phyloP scores from a whole-genome alignment of 2,888 invertebrate genomes.

The Reticulitermes lucifugus region DNA sequence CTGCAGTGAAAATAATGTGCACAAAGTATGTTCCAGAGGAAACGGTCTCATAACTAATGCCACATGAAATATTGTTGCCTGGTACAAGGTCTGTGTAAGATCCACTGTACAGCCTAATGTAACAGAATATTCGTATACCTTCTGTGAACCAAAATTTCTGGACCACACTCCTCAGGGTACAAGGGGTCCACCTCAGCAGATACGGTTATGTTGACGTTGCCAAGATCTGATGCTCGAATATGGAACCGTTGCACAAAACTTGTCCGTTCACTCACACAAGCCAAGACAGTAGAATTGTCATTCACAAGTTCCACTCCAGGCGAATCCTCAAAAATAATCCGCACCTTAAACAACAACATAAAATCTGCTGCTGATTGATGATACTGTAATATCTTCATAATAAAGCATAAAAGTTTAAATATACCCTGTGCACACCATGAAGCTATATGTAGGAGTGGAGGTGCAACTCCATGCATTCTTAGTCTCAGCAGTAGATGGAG shows the following conservation, averaged over 20 bases:
- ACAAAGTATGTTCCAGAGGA: too few relatives aligned
- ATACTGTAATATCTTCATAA: too few relatives aligned
- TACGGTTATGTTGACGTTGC: constrained; percentile 68
- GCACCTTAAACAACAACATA: constrained; percentile 43
- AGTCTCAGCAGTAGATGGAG: too few relatives aligned
- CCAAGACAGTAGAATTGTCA: constrained; percentile 54
- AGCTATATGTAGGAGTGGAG: too few relatives aligned
- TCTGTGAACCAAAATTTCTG: constrained; percentile 64
- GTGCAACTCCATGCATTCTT: too few relatives aligned
- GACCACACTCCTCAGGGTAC: constrained; percentile 65
- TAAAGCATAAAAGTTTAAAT: too few relatives aligned
- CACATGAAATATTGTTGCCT: too few relatives aligned
- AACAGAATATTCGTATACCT: constrained; percentile 59
- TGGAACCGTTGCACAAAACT: constrained; percentile 60
- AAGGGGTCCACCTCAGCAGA: constrained; percentile 65
- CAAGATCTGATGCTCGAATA: constrained; percentile 60
- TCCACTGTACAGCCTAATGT: neutral
- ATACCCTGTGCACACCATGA: too few relatives aligned
- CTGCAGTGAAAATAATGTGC: too few relatives aligned
- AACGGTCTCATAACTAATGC: too few relatives aligned
- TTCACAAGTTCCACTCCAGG: constrained; percentile 50
- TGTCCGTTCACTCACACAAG: constrained; percentile 59
- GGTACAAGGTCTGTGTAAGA: constrained; percentile 4
- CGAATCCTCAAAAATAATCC: constrained; percentile 44
- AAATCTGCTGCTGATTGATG: too few relatives aligned